Conservation (phyloP, 1,140 invertebrate species). For the Polypedilum vanderplanki region DNA sequence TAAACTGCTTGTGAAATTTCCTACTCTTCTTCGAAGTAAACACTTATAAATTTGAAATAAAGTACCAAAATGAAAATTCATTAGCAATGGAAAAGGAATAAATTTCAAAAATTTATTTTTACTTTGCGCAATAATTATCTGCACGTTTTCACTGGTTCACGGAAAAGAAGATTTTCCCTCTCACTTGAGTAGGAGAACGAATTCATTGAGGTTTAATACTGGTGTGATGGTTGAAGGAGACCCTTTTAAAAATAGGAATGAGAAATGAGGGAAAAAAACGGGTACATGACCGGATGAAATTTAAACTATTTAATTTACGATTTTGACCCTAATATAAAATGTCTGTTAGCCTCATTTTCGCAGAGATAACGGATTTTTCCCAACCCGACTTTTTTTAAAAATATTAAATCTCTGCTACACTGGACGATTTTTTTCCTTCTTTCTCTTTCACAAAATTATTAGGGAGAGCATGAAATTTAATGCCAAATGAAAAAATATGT, state of each 20-base stretch:
- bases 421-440: not conserved
- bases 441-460: too few relatives aligned
- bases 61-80: not conserved
- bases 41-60: not conserved
- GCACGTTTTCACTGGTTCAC: not conserved
- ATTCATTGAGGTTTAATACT: not conserved
- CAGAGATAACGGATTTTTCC: not conserved
- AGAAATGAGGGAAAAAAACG: not conserved
- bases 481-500: not conserved
- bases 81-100: not conserved
- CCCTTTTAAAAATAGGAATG: not conserved
- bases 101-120: not conserved
- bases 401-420: not conserved
- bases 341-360: not conserved
- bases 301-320: slow-evolving; percentile 15
- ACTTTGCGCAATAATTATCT: not conserved
- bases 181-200: not conserved
- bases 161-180: not conserved
- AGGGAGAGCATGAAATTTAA: not conserved
- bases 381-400: not conserved
- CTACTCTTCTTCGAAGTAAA: not conserved
- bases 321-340: slow-evolving; percentile 8
- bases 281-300: not conserved
- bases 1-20: not conserved
- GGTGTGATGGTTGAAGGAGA: too few relatives aligned